Percentiles rank a stretch among this genome's conserved stretches.
These are phyloP conservation scores for Callipepla squamata DNA, from an alignment of 2,113 vertebrate genomes.

Conservation along the genomic window DNA sequence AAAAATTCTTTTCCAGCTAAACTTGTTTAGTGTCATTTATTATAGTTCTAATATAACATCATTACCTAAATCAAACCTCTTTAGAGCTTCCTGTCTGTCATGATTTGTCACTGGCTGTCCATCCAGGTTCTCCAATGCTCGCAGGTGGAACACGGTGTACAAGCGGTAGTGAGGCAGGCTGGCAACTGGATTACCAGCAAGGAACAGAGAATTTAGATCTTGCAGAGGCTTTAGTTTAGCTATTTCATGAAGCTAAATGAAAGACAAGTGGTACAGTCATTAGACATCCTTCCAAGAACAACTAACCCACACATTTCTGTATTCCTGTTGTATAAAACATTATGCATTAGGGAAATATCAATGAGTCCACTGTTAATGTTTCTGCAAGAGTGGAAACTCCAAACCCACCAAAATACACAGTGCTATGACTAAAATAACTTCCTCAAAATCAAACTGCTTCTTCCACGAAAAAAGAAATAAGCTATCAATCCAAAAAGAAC, in stretches of 20 bases:
- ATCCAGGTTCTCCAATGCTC: constrained; percentile 83
- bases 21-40: neutral
- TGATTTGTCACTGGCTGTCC: constrained; percentile 78
- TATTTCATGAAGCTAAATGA: constrained; percentile 84
- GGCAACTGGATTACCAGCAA: constrained; percentile 83
- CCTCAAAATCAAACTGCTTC: neutral
- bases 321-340: neutral
- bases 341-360: neutral
- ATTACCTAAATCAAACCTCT: constrained; percentile 87
- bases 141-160: constrained; percentile 84
- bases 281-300: neutral
- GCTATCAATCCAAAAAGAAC: neutral
- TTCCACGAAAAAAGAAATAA: neutral
- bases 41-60: neutral
- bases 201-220: constrained; percentile 81
- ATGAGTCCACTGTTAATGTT: neutral
- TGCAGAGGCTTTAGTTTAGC: constrained; percentile 84
- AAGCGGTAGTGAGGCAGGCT: constrained; percentile 82
- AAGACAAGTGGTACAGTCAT: neutral
- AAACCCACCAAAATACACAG: neutral
- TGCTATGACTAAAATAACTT: neutral
- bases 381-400: neutral
- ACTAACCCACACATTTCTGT: neutral
- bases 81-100: constrained; percentile 82
- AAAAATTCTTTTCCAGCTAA: neutral